Base-by-base conservation (phyloP, 1,140 invertebrate species). In the Bombus pyrosoma region DNA sequence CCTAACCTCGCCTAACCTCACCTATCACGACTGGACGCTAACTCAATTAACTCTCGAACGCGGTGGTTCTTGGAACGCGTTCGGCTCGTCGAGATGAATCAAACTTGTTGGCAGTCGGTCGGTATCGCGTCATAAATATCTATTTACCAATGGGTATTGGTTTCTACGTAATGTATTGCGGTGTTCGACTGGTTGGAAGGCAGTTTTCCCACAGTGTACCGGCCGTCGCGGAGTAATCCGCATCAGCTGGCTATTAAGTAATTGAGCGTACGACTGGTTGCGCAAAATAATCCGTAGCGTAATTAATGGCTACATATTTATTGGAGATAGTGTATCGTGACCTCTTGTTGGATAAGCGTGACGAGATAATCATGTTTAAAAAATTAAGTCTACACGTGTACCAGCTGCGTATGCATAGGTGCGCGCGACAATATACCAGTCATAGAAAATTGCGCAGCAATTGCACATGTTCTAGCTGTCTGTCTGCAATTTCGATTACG, bases 191-290 rank as follows among this genome's bases (percentile, higher is more conserved):
- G 53, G 22, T 80, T n/a, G 68, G 68, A 72, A 85, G 53, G 22
- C 62, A 80, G 43, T 86, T 83, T 86, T 89, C 80, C 80, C 80
- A 76, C 64, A 64, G 80, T 71, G 80, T 62, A 83, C 86, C 87
- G 64, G 79, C 59, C 43, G 85, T 83, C 74, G 41, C 59, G n/a
- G 28, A 37, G 76, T 90, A 91, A 90, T 90, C 85, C 78, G 82
- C 84, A 80, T 90, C 85, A 82, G 72, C 72, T 68, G 87, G 57
- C 78, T 83, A 89, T 89, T 86, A 89, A 86, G 89, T 83, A 91
- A 90, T 91, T 91, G 71, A 85, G 86, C 79, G 53, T 57, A 83
- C 83, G 80, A 90, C 86, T 86, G 85, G 39, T 39, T 32, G 28
- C 53, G 47, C 85, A 62, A 85, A 84, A 82, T 86, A 79, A 88